phyloP scores from a whole-genome alignment of 2,113 vertebrate genomes.

The Microtus montanus region DNA sequence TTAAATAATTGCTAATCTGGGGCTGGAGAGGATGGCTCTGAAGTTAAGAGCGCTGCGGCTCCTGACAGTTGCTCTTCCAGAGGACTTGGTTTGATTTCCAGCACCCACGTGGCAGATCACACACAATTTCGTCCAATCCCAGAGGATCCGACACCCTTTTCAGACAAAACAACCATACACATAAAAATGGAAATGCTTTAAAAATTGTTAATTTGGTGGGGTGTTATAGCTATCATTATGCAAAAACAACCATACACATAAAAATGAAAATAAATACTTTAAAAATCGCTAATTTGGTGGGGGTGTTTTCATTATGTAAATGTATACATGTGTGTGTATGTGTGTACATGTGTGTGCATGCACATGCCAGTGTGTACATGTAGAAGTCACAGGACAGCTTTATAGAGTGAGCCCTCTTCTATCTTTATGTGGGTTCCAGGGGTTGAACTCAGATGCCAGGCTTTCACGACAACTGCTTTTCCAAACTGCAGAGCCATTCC shows the following conservation, averaged over 20 bases:
- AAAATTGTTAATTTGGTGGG: not conserved
- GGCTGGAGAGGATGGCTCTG: not conserved
- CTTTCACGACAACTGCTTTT: not conserved
- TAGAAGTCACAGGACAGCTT: not conserved
- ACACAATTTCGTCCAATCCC: not conserved
- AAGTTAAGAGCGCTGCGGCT: not conserved
- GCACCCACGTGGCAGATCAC: not conserved
- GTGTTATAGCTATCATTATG: not conserved
- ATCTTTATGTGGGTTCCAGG: not conserved
- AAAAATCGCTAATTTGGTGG: not conserved
- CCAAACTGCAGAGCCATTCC: not conserved
- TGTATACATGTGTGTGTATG: not conserved
- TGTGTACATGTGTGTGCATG: too few relatives aligned
- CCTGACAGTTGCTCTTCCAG: not conserved
- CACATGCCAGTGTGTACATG: not conserved
- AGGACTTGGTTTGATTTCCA: not conserved
- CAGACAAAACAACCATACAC: not conserved
- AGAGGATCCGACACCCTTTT: not conserved
- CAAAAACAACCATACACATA: not conserved
- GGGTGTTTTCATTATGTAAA: not conserved
- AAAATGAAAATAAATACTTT: not conserved
- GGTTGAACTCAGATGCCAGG: too few relatives aligned
- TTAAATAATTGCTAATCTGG: constrained; percentile 13
- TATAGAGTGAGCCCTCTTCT: not conserved
- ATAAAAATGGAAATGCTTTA: not conserved